Base-by-base conservation (phyloP, 2,113 vertebrate genomes). In the Ancistrus triradiatus region DNA sequence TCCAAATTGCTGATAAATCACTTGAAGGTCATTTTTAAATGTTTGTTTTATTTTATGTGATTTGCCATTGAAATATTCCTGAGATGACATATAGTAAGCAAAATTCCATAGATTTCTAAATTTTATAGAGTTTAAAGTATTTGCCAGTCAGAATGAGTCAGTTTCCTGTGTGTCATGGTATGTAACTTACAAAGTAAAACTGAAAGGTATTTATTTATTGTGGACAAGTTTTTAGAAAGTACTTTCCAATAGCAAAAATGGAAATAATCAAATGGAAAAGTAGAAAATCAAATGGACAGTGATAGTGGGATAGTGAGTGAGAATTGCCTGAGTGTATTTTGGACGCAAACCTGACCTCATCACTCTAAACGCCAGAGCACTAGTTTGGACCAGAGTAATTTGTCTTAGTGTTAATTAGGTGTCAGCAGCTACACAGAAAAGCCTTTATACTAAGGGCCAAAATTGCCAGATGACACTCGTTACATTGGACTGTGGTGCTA, bases 381-480 rank as follows among this genome's bases (percentile, higher is more conserved):
- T 49, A 22, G 15, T 58, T 52, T 49, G 17, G 59, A 43, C 40
- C 25, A 25, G 24, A 66, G 59, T 62, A 69, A 77, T 75, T 72
- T 46, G 63, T 79, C 63, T 67, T 48, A 62, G 43, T 48, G 48
- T 63, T 74, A 74, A 72, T 72, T 69, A 27, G 46, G 27, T 64
- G 62, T 49, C 55, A 66, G 55, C 49, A 43, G 25, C 63, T 52
- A 17, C 59, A 47, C 62, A 47, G 78, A 71, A 56, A 50, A 42
- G 31, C 46, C 60, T 48, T 75, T 68, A 66, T 60, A 66, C 50
- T 31, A 10, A 49, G 43, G 37, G 75, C 61, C 70, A 77, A 62
- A 47, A 38, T 28, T 57, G 65, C 60, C 24, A 69, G 66, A 63
- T 71, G 42, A 70, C 42, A 42, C 48, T 35, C 28, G 40, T 43